These are phyloP conservation scores for Tyrannus savana DNA, from an alignment of 2,113 vertebrate genomes.

Conservation along the genomic window DNA sequence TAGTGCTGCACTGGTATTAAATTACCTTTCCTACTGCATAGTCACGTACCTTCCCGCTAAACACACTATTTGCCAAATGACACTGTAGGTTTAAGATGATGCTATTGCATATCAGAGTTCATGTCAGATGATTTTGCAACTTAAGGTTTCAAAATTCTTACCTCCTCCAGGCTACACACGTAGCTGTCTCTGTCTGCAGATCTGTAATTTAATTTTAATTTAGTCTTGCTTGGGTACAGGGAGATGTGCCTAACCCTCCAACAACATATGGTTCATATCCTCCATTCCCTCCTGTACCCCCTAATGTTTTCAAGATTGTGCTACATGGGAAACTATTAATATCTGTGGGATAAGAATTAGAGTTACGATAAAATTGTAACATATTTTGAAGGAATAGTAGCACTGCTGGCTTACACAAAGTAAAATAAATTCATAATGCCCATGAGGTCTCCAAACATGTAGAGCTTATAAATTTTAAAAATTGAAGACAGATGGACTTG, in stretches of 20 bases:
- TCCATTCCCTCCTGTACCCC: slow-evolving; percentile 24
- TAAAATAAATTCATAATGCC: slow-evolving; percentile 63
- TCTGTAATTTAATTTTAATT: slow-evolving; percentile 17
- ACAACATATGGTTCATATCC: slow-evolving; percentile 66
- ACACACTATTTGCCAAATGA: background rate
- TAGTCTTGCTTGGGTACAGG: background rate
- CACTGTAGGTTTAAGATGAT: slow-evolving; percentile 7
- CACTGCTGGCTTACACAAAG: slow-evolving; percentile 42
- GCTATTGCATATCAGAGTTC: slow-evolving; percentile 13
- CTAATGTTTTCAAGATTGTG: slow-evolving; percentile 77
- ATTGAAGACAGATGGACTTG: slow-evolving; percentile 1
- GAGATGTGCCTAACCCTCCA: background rate
- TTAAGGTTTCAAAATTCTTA: slow-evolving; percentile 1
- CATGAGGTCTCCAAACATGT: slow-evolving; percentile 17
- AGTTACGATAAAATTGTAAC: slow-evolving; percentile 71
- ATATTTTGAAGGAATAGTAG: slow-evolving; percentile 69
- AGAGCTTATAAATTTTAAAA: background rate
- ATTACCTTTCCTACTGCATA: background rate
- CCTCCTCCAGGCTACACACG: background rate
- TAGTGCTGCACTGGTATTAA: background rate
- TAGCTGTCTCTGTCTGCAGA: background rate
- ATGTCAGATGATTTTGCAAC: slow-evolving; percentile 1
- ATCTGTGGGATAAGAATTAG: slow-evolving; percentile 64
- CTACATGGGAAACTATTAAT: slow-evolving; percentile 71
- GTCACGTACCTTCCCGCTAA: background rate